Percentiles rank a stretch among this genome's conserved stretches.
These are phyloP conservation scores for Notothenia coriiceps DNA, from an alignment of 2,113 vertebrate genomes.

Conservation along the genomic window DNA sequence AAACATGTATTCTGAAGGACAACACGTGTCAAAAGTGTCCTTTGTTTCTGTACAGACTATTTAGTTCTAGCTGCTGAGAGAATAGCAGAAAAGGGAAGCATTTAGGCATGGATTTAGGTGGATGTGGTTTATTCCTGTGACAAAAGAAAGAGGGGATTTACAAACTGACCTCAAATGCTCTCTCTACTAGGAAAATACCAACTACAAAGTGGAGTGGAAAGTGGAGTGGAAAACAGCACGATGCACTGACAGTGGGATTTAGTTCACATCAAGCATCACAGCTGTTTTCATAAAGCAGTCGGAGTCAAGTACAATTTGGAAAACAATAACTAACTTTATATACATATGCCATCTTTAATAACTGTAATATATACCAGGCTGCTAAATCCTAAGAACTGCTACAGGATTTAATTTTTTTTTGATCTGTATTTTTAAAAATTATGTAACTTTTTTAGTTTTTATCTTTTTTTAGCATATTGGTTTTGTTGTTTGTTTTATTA, in stretches of 20 bases:
- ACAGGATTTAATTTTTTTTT: no score
- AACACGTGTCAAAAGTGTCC: conserved; percentile 16
- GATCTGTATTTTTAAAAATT: no score
- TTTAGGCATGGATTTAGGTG: conserved; percentile 45
- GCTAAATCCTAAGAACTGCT: no score
- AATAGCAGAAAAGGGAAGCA: no score
- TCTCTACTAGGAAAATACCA: conserved; percentile 21
- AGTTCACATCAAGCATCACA: conserved; percentile 11
- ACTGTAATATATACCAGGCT: no score
- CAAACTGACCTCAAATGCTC: conserved; percentile 53
- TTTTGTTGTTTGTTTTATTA: no score
- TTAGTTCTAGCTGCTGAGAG: conserved; percentile 20
- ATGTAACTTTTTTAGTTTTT: no score
- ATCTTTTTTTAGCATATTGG: no score
- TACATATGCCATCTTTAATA: no score
- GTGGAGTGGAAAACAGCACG: conserved; percentile 29
- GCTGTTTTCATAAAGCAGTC: conserved; percentile 27
- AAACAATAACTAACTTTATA: no score
- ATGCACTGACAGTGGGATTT: conserved; percentile 36
- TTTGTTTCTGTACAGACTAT: background rate
- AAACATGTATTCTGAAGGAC: no score
- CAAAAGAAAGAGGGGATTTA: conserved; percentile 53
- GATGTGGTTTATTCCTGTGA: conserved; percentile 34
- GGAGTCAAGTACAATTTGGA: background rate
- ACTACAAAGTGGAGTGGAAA: background rate